Conservation (phyloP, 2,888 invertebrate species). For the Auanema freiburgensis region DNA sequence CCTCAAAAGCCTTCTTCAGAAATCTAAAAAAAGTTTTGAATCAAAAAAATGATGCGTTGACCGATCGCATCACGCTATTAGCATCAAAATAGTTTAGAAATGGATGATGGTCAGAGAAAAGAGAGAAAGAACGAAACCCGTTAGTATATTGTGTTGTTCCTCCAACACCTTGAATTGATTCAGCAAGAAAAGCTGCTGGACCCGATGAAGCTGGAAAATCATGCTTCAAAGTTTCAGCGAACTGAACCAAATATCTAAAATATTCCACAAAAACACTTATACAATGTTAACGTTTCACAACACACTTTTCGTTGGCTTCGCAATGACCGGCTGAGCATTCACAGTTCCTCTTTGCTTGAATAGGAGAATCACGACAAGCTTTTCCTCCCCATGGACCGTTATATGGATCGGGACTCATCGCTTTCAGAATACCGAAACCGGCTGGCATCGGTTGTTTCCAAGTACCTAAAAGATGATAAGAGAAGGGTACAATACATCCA, state of each 20-base stretch:
- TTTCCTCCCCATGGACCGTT: conserved; percentile 87
- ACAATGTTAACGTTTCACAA: background rate
- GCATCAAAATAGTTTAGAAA: background rate
- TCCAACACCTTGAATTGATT: conserved; percentile 92
- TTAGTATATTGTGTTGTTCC: conserved; percentile 86
- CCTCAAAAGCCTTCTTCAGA: conserved; percentile 78
- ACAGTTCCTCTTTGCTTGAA: conserved; percentile 62
- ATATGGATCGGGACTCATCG: conserved; percentile 88
- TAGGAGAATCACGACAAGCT: conserved; percentile 82
- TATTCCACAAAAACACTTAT: background rate
- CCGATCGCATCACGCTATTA: conserved; percentile 7
- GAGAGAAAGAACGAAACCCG: conserved; percentile 22
- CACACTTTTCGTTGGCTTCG: conserved; percentile 72
- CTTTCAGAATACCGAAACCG: conserved; percentile 69
- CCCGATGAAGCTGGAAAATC: conserved; percentile 73
- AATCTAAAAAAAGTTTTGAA: conserved; percentile 69
- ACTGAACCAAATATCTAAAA: conserved; percentile 76
- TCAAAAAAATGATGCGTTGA: no score
- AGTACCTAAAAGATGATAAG: conserved; percentile 61
- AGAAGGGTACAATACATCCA: background rate
- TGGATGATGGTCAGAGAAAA: background rate
- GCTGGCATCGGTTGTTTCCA: conserved; percentile 73
- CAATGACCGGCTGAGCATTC: conserved; percentile 69
- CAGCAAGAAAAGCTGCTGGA: conserved; percentile 87
- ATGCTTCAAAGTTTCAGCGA: conserved; percentile 78